Evolutionary conservation across 1,140 invertebrate species (phyloP).

Genomic region (Caerostris extrusa): DNA sequence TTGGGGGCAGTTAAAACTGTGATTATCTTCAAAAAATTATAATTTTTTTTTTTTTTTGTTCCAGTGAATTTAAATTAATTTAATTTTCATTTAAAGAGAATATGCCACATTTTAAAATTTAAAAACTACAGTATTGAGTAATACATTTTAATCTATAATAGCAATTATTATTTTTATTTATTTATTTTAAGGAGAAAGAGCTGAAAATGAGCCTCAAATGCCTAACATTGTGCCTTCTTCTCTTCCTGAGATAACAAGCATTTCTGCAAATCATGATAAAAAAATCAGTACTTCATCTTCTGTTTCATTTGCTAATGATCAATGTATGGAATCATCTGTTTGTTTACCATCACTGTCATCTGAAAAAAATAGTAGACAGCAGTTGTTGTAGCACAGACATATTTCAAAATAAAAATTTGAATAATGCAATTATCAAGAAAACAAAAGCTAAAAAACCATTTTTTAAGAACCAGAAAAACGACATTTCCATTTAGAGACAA

Average conservation of each 20-base stretch:
- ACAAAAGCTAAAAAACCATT: not conserved
- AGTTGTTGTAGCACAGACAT: not conserved
- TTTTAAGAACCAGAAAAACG: not conserved
- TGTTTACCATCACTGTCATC: not conserved
- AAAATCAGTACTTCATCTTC: not conserved
- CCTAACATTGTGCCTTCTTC: not conserved
- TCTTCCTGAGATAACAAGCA: not conserved
- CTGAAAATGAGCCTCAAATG: not conserved
- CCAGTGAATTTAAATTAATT: no score
- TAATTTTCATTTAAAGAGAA: no score
- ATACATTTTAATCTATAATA: no score
- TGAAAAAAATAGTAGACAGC: not conserved
- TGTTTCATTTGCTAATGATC: not conserved
- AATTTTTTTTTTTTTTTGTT: no score
- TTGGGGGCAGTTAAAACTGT: no score
- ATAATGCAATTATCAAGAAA: not conserved
- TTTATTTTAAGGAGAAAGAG: not conserved
- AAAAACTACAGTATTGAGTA: no score
- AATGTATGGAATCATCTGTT: not conserved
- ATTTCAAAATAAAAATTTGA: not conserved
- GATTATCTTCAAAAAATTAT: no score
- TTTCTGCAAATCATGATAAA: not conserved
- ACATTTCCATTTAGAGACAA: not conserved
- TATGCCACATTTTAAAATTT: no score
- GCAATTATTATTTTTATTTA: not conserved